Percentiles rank a stretch among this genome's conserved stretches.
Conservation (phyloP, 2,888 invertebrate species). For the Monoplex corrugatus region DNA sequence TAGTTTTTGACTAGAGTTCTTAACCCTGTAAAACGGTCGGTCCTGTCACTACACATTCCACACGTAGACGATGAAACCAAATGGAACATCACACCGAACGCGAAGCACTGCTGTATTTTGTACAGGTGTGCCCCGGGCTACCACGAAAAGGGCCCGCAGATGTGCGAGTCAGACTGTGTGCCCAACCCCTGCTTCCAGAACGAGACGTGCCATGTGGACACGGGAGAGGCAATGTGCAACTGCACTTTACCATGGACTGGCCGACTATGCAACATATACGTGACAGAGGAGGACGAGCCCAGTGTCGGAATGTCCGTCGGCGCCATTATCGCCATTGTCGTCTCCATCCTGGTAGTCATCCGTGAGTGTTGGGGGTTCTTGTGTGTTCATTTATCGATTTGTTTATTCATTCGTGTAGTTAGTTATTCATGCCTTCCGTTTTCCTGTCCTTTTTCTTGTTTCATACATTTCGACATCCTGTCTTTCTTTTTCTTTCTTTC, state of each 20-base stretch:
- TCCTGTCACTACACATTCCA: too few species aligned
- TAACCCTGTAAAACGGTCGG: too few species aligned
- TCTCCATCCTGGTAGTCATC: constrained; percentile 25
- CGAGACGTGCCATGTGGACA: constrained; percentile 74
- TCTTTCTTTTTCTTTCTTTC: too few species aligned
- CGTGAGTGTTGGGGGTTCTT: constrained; percentile 32
- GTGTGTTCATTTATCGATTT: too few species aligned
- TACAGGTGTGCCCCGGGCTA: constrained; percentile 26
- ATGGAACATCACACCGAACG: too few species aligned
- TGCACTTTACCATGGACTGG: constrained; percentile 98
- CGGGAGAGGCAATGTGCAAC: constrained; percentile 86
- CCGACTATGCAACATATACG: constrained; percentile 64
- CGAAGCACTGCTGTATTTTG: too few species aligned
- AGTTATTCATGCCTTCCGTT: too few species aligned
- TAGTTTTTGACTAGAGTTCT: too few species aligned
- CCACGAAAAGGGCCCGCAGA: background rate
- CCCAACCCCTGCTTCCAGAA: constrained; percentile 81
- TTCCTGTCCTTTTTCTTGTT: too few species aligned
- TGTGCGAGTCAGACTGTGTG: constrained; percentile 45
- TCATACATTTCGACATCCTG: too few species aligned
- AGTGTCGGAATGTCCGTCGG: background rate
- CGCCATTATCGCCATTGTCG: constrained; percentile 39
- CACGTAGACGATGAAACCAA: too few species aligned
- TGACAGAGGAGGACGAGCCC: background rate
- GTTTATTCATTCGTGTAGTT: too few species aligned